A percentile compares a stretch with the other conserved stretches of the same genome.
phyloP scores from a whole-genome alignment of 2,113 vertebrate genomes.

The Dryoscopus gambensis region DNA sequence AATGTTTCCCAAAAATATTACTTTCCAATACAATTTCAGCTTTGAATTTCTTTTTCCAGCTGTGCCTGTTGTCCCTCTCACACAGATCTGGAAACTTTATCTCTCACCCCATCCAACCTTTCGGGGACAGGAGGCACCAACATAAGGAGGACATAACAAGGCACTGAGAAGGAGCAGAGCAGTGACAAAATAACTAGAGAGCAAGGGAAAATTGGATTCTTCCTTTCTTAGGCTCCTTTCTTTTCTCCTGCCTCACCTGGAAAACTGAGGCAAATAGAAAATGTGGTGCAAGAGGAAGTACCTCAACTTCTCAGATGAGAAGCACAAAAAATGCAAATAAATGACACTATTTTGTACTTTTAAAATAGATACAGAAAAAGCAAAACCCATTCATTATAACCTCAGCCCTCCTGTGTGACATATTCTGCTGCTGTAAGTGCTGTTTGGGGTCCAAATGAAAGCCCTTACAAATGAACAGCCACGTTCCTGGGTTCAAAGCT shows the following conservation, averaged over 20 bases:
- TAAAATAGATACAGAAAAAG: neutral
- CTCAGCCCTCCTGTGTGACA: neutral
- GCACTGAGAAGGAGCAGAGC: neutral
- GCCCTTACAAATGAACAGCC: neutral
- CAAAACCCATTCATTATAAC: neutral
- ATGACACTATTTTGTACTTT: neutral
- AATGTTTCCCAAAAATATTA: neutral
- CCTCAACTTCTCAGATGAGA: neutral
- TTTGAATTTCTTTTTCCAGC: neutral
- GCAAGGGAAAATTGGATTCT: neutral
- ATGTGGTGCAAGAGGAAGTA: neutral
- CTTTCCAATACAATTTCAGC: neutral
- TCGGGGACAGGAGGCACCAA: neutral
- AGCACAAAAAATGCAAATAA: neutral
- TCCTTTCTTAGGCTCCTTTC: neutral
- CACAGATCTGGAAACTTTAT: neutral
- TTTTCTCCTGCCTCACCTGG: neutral
- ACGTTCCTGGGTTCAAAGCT: neutral
- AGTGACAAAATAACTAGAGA: neutral
- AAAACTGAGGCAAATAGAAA: neutral
- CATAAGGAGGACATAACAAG: fast-evolving
- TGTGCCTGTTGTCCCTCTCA: neutral
- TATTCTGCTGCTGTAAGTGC: neutral
- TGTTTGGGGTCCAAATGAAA: neutral
- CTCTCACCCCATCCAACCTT: neutral